phyloP scores from a whole-genome alignment of 2,888 invertebrate species.

The Cactoblastis cactorum region DNA sequence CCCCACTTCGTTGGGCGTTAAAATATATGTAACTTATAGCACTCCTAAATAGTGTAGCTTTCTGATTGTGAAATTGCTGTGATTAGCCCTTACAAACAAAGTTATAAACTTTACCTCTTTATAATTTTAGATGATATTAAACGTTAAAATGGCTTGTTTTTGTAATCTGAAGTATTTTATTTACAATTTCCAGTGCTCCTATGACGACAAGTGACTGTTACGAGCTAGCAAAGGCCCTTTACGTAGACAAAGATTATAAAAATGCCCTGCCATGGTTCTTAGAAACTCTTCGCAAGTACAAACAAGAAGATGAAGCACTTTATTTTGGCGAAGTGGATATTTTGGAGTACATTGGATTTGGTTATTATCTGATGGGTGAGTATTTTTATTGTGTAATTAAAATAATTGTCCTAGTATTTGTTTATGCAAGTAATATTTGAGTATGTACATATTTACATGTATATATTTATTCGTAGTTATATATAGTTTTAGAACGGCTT shows the following conservation, averaged over 20 bases:
- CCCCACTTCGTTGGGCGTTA: no score
- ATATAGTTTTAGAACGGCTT: no score
- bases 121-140: no score
- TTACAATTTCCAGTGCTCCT: slow-evolving; percentile 67
- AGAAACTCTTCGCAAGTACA: slow-evolving; percentile 89
- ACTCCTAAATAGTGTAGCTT: no score
- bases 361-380: slow-evolving; percentile 92
- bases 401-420: not conserved
- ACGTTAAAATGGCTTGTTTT: no score
- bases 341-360: slow-evolving; percentile 96
- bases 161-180: not conserved
- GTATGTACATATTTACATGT: no score
- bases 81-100: no score
- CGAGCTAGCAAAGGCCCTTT: slow-evolving; percentile 95
- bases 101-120: no score
- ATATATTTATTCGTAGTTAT: no score
- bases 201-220: slow-evolving; percentile 95
- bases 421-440: no score
- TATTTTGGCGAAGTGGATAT: slow-evolving; percentile 88
- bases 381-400: slow-evolving; percentile 12
- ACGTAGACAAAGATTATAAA: slow-evolving; percentile 94
- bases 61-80: no score
- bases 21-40: no score
- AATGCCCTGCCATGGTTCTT: slow-evolving; percentile 98
- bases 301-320: slow-evolving; percentile 67